Conservation (phyloP, 1,140 invertebrate species). For the Drosophila sulfurigaster region DNA sequence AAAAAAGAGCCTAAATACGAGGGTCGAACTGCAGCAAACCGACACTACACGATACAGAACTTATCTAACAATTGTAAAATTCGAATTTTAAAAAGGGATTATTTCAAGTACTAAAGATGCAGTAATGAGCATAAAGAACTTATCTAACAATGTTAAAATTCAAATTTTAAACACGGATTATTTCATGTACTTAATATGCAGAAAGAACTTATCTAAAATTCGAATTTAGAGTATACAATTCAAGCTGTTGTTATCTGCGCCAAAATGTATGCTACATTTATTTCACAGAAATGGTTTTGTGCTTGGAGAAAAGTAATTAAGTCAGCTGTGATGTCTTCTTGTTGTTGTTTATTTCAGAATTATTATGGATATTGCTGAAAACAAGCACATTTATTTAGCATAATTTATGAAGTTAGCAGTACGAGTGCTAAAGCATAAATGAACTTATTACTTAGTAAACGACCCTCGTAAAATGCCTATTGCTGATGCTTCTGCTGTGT, state of each 20-base stretch:
- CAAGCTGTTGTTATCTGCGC: too few species aligned
- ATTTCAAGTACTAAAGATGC: too few species aligned
- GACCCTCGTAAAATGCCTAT: constrained; percentile 46
- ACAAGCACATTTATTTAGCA: constrained; percentile 37
- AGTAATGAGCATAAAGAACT: too few species aligned
- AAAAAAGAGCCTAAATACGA: constrained; percentile 8
- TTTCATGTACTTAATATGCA: too few species aligned
- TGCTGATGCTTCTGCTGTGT: constrained; percentile 9
- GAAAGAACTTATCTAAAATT: not conserved
- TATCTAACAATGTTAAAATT: too few species aligned
- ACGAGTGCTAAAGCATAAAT: constrained; percentile 36
- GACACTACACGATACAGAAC: not conserved
- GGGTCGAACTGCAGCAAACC: constrained; percentile 11
- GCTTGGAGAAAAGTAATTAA: constrained; percentile 31
- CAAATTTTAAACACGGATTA: too few species aligned
- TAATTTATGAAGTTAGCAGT: constrained; percentile 32
- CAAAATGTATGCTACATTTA: not conserved
- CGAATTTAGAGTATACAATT: too few species aligned
- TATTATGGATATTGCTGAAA: constrained; percentile 4
- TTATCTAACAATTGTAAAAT: not conserved
- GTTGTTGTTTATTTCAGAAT: constrained; percentile 10
- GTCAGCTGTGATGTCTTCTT: not conserved
- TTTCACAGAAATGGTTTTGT: not conserved
- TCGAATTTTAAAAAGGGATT: too few species aligned
- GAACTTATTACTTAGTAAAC: constrained; percentile 42